phyloP scores from a whole-genome alignment of 2,888 invertebrate genomes.

The Theretra japonica region DNA sequence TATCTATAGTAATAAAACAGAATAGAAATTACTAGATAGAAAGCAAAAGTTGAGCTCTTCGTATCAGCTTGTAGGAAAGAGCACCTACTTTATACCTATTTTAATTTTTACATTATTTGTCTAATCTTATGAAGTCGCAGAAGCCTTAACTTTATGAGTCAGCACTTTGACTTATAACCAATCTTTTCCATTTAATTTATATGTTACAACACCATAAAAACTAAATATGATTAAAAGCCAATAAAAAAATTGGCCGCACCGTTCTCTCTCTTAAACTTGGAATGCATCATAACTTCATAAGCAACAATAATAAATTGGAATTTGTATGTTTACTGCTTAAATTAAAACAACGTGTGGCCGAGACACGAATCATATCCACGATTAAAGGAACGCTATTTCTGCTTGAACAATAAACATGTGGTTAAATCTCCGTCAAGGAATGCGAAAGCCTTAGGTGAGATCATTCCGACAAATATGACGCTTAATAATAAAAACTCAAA shows the following conservation, averaged over 20 bases:
- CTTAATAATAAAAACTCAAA: no score
- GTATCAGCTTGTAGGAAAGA: no score
- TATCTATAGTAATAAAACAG: no score
- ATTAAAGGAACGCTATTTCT: conserved; percentile 21
- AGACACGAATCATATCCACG: background rate
- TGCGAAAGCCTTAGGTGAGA: background rate
- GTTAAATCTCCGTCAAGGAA: background rate
- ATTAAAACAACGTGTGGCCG: background rate
- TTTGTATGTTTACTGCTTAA: conserved; percentile 14
- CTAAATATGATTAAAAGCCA: background rate
- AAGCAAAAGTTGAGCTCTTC: no score
- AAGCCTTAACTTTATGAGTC: no score
- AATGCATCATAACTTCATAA: conserved; percentile 10
- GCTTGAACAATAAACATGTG: conserved; percentile 17
- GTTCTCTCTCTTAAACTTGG: background rate
- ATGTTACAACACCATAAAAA: background rate
- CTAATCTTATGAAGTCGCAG: no score
- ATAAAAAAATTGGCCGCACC: background rate
- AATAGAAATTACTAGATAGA: no score
- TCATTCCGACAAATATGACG: background rate
- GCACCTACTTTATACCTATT: no score
- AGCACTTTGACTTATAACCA: background rate
- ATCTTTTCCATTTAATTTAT: background rate
- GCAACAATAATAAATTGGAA: background rate
- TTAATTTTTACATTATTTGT: no score